Evolutionary conservation across 2,888 invertebrate species (phyloP), one percentile per base, ranked within the genome.

Genomic region (Emmelina monodactyla): DNA sequence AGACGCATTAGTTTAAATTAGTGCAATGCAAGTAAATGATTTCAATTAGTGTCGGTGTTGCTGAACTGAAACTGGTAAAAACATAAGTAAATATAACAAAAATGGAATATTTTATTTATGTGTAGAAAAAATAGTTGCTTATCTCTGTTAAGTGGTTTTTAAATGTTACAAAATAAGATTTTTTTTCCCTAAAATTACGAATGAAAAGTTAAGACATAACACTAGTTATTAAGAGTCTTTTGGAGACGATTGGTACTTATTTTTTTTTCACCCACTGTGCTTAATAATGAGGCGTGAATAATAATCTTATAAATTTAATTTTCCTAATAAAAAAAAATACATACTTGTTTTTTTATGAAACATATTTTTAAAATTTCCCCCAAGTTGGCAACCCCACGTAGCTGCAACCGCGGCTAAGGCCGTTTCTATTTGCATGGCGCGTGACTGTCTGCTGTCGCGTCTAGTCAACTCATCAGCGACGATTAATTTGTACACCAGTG

Each of bases 391-490:
- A n/a, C n/a, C n/a, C n/a, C n/a, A n/a, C n/a, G n/a, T n/a, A n/a
- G n/a, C n/a, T n/a, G n/a, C n/a, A n/a, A 57, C 45, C 50, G 51
- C 60, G 50, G 54, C 49, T 56, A 61, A 75, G 75, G 75, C 66
- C 75, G 62, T 62, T 58, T 72, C 55, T 68, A 78, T 78, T 76
- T 75, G 78, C 72, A 71, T 70, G 50, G 63, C 75, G 60, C 78
- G 76, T 76, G 76, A 75, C 62, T 56, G 78, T 76, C 78, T 76
- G 75, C 58, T 51, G 49, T 48, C 44, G 45, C 56, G 78, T 78
- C 78, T 78, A 78, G 75, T 64, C 72, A 55, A 47, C 62, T 66
- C 72, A 75, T 78, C 75, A 75, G 41, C 50, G 48, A 50, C 58
- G 61, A 68, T 66, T 75, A 70, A 70, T 71, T 68, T 59, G 57